Base-by-base conservation (phyloP, 2,888 invertebrate genomes). In the Idaea aversata region DNA sequence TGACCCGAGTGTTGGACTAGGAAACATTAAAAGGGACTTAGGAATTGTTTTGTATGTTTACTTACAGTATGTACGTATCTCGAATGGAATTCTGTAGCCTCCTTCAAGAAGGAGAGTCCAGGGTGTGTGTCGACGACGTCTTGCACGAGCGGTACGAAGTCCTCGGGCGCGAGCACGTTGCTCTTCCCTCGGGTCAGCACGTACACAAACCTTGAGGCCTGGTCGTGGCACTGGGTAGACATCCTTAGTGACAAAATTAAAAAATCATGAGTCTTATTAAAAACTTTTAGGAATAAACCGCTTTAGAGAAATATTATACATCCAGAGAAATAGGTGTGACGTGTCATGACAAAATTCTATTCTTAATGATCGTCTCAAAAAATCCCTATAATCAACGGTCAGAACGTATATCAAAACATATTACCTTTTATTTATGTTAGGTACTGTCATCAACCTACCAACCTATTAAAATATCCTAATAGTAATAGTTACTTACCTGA, bases 111-210 rank as follows among this genome's bases (percentile, higher is more conserved):
- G 70, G 97, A 97, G 75, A 99, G 95, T 61, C 99, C 99, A 0
- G 99, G 99, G 94, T 99, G 99, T 7, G 98, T 98, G 87, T 99
- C 99, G 59, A 99, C 98, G n/a, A 99, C 98, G 88, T 99, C 99
- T 93, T 99, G 98, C 64, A 99, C 96, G 76, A 99, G 90, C 34
- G 98, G 97, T 82, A 98, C 97, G 88, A 99, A 96, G 92, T 99
- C 99, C 82, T 98, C 98, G 0, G 98, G 97, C 34, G 96, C 93
- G 72, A 97, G 94, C 73, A 93, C 94, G 77, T 88, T 93, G 80
- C 95, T 94, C 73, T 94, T 94, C 65, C 97, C 97, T 65, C 96
- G 93, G 0, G 98, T 97, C 68, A 98, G 90, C 70, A 99, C 96
- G 82, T 96, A 95, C 61, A 98, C 95, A 89, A 99, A 99, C 74